Base-by-base conservation (phyloP, 2,888 invertebrate genomes). In the Strigamia crassipes region DNA sequence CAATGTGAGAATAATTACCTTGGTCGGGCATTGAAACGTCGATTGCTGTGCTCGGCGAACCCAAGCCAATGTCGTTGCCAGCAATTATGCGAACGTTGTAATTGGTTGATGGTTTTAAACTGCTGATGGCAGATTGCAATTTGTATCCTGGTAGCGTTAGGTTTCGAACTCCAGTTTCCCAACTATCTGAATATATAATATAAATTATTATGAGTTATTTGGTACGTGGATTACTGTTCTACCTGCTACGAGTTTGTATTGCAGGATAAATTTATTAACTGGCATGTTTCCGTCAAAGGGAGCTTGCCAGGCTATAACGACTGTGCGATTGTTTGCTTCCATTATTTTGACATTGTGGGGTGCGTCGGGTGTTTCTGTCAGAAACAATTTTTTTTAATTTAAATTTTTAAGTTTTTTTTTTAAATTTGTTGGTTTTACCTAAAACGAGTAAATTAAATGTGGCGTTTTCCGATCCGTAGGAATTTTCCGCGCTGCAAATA, bases 401-500 rank as follows among this genome's bases (percentile, higher is more conserved):
- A n/a, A n/a, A n/a, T n/a, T n/a, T n/a, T n/a, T n/a, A n/a, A 9
- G n/a, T n/a, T n/a, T n/a, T 3, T 51, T 51, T n/a, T n/a, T n/a
- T n/a, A n/a, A n/a, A n/a, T n/a, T n/a, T n/a, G n/a, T n/a, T 3
- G 13, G 3, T 51, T n/a, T 51, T 51, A 61, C 61, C 61, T 61
- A 61, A 18, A 5, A 61, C 61, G 9, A 61, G 18, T 61, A 61
- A 18, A 21, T 61, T 61, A 10, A 21, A 61, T 61, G 61, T 61
- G 2, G 61, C 61, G n/a, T 61, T 61, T n/a, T 61, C 18, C 10
- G 61, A 10, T n/a, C 61, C 61, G 23, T 61, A 61, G 5, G 61
- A 61, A 21, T 61, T 61, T 61, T 61, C 18, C 10, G 61, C 61
- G n/a, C 21, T 61, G 61, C 61, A 61, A 61, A 61, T 61, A 23